Evolutionary conservation across 2,113 vertebrate genomes (phyloP).

Genomic region (Butorides virescens): DNA sequence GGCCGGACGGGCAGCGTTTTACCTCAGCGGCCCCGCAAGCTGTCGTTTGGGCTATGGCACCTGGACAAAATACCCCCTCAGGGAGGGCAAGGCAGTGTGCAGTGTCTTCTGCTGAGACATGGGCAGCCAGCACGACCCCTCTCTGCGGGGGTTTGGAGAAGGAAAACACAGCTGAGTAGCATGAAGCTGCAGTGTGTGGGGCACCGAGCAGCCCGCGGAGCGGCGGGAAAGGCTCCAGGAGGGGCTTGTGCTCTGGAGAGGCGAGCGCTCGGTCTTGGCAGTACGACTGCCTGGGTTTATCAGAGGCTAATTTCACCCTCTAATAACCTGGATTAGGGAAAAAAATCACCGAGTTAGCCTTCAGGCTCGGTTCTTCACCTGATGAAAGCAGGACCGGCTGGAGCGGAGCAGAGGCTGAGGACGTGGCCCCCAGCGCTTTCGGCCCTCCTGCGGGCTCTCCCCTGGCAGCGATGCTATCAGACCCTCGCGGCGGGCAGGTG

Average conservation of each 20-base stretch:
- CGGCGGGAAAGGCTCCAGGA: neutral
- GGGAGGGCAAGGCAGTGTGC: neutral
- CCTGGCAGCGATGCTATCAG: neutral
- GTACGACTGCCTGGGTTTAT: fast-evolving
- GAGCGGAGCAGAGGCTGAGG: neutral
- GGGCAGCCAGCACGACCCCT: neutral
- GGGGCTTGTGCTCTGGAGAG: neutral
- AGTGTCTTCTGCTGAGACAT: neutral
- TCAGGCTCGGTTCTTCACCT: neutral
- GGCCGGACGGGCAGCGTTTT: neutral
- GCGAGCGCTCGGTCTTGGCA: neutral
- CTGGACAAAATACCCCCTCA: neutral
- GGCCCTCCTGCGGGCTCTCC: neutral
- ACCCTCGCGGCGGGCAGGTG: neutral
- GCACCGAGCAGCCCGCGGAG: neutral
- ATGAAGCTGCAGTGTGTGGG: fast-evolving
- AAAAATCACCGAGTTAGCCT: neutral
- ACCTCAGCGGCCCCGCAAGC: neutral
- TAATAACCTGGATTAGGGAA: neutral
- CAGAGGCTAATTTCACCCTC: neutral
- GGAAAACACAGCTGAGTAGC: neutral
- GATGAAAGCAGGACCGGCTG: neutral
- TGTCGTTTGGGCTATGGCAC: neutral
- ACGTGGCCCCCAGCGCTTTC: fast-evolving
- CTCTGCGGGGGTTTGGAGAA: fast-evolving